These are phyloP conservation scores for Aspidiotus rigidus DNA, from an alignment of 2,888 invertebrate genomes.

Conservation along the genomic window DNA sequence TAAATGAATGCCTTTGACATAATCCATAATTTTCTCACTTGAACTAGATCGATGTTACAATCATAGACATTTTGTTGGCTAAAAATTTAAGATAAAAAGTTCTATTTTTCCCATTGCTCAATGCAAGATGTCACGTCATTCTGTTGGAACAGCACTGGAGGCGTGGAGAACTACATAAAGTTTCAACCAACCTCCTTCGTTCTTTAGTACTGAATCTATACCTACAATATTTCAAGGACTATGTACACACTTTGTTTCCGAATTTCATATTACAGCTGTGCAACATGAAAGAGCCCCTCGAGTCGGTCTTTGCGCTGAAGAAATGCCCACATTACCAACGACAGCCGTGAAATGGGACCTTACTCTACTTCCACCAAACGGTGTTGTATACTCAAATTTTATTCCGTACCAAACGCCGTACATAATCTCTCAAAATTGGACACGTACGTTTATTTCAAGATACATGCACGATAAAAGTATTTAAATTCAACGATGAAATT, in stretches of 20 bases:
- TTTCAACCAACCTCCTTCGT: background rate
- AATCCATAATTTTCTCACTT: no score
- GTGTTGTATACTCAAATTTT: conserved; percentile 9
- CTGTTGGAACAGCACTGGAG: no score
- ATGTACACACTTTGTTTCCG: background rate
- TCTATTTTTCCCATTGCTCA: background rate
- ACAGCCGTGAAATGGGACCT: conserved; percentile 16
- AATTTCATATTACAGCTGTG: conserved; percentile 58
- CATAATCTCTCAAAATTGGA: conserved; percentile 17
- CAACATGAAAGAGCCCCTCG: conserved; percentile 84
- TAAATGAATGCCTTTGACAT: no score
- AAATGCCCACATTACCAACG: conserved; percentile 1
- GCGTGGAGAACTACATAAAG: no score
- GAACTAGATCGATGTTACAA: no score
- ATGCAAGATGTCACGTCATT: background rate
- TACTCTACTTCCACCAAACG: conserved; percentile 5
- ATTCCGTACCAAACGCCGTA: conserved; percentile 16
- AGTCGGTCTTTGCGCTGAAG: conserved; percentile 33
- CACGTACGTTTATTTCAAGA: background rate
- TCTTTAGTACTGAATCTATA: background rate
- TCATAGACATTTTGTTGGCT: no score
- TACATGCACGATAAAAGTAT: no score
- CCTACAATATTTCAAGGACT: background rate
- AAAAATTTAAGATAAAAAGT: no score
- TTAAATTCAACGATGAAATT: no score